Conservation (phyloP, 2,113 vertebrate species). For the Sporophila hypoxantha region DNA sequence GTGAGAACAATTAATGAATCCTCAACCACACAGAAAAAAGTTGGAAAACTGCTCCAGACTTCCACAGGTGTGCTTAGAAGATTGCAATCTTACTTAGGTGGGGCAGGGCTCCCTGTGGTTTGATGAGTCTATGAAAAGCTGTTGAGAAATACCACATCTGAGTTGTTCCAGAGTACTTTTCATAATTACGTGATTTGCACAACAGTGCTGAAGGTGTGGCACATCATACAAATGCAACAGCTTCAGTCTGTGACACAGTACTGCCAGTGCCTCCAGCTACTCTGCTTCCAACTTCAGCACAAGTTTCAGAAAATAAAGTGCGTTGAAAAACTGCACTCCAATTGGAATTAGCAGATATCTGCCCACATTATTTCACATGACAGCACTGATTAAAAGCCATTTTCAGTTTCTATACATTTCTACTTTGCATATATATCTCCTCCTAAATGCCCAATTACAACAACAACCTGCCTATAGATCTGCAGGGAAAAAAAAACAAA, state of each 20-base stretch:
- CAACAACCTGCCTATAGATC: neutral
- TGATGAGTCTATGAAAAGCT: neutral
- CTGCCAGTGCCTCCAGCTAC: neutral
- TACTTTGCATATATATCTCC: neutral
- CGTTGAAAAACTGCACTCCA: neutral
- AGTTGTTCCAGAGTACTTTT: neutral
- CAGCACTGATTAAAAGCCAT: neutral
- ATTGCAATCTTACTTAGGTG: neutral
- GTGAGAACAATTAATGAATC: neutral
- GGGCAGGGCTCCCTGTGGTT: neutral
- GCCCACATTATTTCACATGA: neutral
- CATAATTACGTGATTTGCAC: constrained; percentile 12
- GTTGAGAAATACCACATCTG: constrained; percentile 32
- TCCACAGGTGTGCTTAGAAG: neutral
- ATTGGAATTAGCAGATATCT: neutral
- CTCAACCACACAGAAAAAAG: neutral
- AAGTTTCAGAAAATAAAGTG: neutral
- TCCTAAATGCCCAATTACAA: neutral
- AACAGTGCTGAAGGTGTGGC: neutral
- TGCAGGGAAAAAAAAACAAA: neutral
- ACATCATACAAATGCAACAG: neutral
- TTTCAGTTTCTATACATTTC: neutral
- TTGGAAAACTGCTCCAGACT: neutral
- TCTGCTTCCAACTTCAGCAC: neutral
- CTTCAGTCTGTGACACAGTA: neutral